phyloP scores from a whole-genome alignment of 2,888 invertebrate species.

The Copidosoma aretas region DNA sequence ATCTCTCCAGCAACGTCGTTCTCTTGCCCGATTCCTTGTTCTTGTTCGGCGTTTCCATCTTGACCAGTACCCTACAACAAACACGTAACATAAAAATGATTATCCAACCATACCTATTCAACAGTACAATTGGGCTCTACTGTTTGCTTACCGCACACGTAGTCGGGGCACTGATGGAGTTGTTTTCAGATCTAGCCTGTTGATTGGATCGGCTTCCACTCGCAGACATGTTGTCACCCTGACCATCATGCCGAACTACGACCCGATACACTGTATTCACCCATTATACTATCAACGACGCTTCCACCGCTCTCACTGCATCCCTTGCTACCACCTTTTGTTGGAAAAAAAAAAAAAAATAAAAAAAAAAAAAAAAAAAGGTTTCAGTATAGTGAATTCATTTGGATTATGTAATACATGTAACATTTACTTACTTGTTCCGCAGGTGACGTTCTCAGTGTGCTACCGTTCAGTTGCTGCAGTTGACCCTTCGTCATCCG shows the following conservation, averaged over 20 bases:
- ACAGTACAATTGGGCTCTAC: background rate
- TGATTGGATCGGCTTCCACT: conserved; percentile 59
- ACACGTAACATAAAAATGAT: background rate
- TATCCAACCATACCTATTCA: too few relatives aligned
- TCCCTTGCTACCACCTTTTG: conserved; percentile 63
- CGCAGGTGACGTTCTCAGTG: conserved; percentile 83
- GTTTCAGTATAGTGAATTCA: too few relatives aligned
- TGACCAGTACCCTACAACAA: conserved; percentile 46
- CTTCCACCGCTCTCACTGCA: conserved; percentile 88
- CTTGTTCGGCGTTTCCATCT: conserved; percentile 50
- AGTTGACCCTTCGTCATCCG: conserved; percentile 94
- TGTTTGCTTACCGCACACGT: conserved; percentile 59
- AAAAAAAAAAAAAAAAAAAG: too few relatives aligned
- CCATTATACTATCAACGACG: conserved; percentile 89
- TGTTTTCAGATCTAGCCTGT: conserved; percentile 67
- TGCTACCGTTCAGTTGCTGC: conserved; percentile 95
- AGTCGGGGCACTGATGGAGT: conserved; percentile 65
- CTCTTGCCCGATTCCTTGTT: conserved; percentile 59
- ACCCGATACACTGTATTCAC: conserved; percentile 85
- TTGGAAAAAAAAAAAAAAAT: too few relatives aligned
- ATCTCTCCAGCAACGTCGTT: conserved; percentile 57
- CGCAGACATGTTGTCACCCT: conserved; percentile 64
- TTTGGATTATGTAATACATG: too few relatives aligned
- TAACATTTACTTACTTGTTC: conserved; percentile 67
- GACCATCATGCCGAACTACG: conserved; percentile 86